phyloP scores from a whole-genome alignment of 2,113 vertebrate species.

The Ageneiosus marmoratus region DNA sequence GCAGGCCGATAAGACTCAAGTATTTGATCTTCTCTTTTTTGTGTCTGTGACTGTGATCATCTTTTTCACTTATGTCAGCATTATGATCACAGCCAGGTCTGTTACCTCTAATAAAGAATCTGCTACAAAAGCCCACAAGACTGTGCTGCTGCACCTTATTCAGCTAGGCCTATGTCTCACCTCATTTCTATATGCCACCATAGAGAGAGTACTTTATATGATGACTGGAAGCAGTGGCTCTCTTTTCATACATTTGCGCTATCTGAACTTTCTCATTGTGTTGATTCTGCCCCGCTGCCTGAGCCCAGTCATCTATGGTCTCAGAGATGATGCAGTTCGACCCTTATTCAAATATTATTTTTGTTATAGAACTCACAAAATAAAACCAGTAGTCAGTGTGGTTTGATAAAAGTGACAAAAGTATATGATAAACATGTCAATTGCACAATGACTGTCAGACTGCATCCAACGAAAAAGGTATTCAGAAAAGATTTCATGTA shows the following conservation, averaged over 20 bases:
- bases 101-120: slow-evolving; percentile 59
- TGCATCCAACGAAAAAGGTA: neutral
- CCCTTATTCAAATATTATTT: slow-evolving; percentile 48
- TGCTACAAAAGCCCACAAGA: slow-evolving; percentile 58
- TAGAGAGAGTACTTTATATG: slow-evolving; percentile 38
- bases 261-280: slow-evolving; percentile 35
- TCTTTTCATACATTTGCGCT: slow-evolving; percentile 40
- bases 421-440: neutral
- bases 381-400: neutral
- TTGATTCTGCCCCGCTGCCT: slow-evolving; percentile 50
- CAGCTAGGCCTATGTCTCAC: slow-evolving; percentile 62
- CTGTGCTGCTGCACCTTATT: slow-evolving; percentile 62
- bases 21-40: slow-evolving; percentile 55
- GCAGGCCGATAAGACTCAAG: slow-evolving; percentile 50
- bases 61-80: slow-evolving; percentile 57
- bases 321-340: slow-evolving; percentile 50
- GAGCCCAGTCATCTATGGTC: slow-evolving; percentile 56
- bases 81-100: slow-evolving; percentile 62
- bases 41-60: slow-evolving; percentile 46
- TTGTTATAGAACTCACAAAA: neutral
- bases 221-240: neutral
- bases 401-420: neutral
- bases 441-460: neutral
- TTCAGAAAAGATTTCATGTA: neutral
- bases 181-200: slow-evolving; percentile 44